Evolutionary conservation across 1,140 invertebrate genomes (phyloP), one percentile per base, ranked within the genome.

Genomic region (Pogonomyrmex barbatus): DNA sequence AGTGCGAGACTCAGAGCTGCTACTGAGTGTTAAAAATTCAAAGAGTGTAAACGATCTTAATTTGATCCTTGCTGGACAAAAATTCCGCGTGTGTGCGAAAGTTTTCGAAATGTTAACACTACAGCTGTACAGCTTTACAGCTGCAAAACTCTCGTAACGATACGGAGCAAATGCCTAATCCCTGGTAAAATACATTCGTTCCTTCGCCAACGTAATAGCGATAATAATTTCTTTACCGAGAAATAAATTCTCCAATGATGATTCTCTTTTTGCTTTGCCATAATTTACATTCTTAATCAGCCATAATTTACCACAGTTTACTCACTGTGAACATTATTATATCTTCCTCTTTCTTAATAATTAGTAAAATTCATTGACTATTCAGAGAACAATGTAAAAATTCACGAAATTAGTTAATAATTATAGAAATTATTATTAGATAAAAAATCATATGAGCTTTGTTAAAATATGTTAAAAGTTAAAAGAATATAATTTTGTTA

Each of bases 171-270:
- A 67, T 89, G 85, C 78, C 83, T 86, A 90, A 93, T 86, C 71
- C 39, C 82, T 42, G 78, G 85, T 85, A 91, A 92, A 94, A 94
- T 92, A 93, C 92, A 89, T 92, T 24, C 24, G 92, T 93, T 93
- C 90, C 67, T 91, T 92, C 89, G 89, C 91, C 82, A 92, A 90
- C 85, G 92, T 94, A 94, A 94, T 94, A 91, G 91, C 88, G 88
- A 91, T 88, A 93, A 94, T 94, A 94, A 94, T 94, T 94, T 85
- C 93, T 93, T 85, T 76, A 52, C 67, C 75, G 86, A 85, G 88
- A 93, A 94, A 94, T 94, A 94, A 94, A 94, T 95, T 94, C 88
- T 93, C 92, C 91, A 93, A 95, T 94, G 92, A 94, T 94, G 93
- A 94, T 95, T 94, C 93, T 93, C 87, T 87, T 88, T 87, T 90